phyloP scores from a whole-genome alignment of 2,797 vertebrate genomes.

The Sebastes vulpes region DNA sequence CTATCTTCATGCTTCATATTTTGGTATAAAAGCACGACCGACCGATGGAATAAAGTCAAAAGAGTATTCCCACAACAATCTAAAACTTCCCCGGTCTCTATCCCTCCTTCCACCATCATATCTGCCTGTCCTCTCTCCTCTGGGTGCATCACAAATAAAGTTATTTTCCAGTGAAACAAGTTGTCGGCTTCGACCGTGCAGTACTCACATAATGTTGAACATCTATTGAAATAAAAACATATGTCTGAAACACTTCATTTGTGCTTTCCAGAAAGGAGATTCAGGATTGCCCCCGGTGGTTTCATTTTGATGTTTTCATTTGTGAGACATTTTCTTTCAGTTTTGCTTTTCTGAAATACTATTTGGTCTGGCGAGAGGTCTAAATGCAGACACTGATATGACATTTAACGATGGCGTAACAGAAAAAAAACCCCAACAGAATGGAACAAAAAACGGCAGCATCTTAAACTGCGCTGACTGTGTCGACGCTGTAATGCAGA shows the following conservation, averaged over 20 bases:
- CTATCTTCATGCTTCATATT: background rate
- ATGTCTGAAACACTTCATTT: background rate
- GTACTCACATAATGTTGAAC: background rate
- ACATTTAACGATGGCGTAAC: background rate
- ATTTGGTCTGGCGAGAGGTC: background rate
- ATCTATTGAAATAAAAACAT: background rate
- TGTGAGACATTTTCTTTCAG: background rate
- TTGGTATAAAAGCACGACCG: background rate
- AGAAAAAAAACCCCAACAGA: background rate
- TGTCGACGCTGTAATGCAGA: background rate
- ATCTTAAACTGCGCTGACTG: background rate
- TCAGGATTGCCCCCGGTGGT: background rate
- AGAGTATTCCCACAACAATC: background rate
- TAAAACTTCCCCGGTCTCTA: rapidly evolving
- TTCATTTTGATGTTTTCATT: background rate
- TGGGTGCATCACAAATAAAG: background rate
- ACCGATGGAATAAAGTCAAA: background rate
- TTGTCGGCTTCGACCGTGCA: background rate
- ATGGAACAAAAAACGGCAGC: background rate
- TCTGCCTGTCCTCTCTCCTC: background rate
- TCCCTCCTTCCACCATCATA: background rate
- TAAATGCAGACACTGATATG: background rate
- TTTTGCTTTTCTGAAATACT: background rate
- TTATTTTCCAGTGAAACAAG: background rate
- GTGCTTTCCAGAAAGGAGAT: background rate